Percentiles rank a stretch among this genome's conserved stretches.
These are phyloP conservation scores for Poeciliopsis turneri DNA, from an alignment of 2,797 vertebrate genomes.

Conservation along the genomic window DNA sequence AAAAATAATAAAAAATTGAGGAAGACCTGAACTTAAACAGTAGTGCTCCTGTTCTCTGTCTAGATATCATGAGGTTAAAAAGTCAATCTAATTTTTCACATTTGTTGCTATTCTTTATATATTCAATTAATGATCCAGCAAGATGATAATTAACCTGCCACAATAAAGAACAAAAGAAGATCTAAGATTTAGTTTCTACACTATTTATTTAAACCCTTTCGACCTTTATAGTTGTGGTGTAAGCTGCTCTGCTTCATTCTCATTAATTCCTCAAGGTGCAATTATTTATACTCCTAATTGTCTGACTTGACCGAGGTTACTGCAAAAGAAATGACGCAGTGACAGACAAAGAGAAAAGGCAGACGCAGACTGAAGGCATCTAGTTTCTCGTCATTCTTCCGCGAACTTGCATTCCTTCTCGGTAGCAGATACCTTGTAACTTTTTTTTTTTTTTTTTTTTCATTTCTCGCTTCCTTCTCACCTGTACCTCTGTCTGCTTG, in stretches of 20 bases:
- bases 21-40: not conserved
- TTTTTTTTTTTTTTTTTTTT: not conserved
- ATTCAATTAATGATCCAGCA: not conserved
- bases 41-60: not conserved
- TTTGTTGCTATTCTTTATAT: not conserved
- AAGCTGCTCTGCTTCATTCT: conserved; percentile 33
- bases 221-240: conserved; percentile 8
- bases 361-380: not conserved
- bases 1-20: not conserved
- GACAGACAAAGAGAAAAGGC: conserved; percentile 23
- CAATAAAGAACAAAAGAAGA: conserved; percentile 1
- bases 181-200: not conserved
- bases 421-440: not conserved
- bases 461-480: conserved; percentile 26
- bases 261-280: conserved; percentile 39
- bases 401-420: conserved; percentile 1
- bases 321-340: conserved; percentile 29
- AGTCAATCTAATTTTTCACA: not conserved
- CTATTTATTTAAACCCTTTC: conserved; percentile 14
- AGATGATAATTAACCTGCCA: not conserved
- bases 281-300: conserved; percentile 28
- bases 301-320: conserved; percentile 34
- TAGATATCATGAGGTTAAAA: not conserved
- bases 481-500: not conserved
- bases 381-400: conserved; percentile 4